Evolutionary conservation across 1,140 invertebrate genomes (phyloP).

Genomic region (Halictus rubicundus): DNA sequence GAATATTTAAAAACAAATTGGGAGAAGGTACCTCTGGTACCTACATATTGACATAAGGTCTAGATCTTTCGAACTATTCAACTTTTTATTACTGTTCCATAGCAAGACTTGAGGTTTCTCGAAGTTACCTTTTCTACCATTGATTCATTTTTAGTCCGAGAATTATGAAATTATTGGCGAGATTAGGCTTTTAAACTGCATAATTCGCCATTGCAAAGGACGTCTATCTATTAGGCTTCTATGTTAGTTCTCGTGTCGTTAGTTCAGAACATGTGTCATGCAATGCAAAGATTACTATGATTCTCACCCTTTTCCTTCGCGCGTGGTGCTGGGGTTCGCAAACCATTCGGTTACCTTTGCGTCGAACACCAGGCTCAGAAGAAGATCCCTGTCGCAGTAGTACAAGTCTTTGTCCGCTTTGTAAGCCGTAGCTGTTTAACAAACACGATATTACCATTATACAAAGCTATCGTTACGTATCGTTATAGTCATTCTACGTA

Average conservation of each 20-base stretch:
- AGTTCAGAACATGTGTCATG: not conserved
- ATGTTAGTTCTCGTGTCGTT: not conserved
- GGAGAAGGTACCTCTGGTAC: too few species aligned
- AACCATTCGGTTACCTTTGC: constrained; percentile 93
- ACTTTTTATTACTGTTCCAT: too few species aligned
- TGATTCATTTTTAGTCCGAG: too few species aligned
- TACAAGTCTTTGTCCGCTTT: constrained; percentile 84
- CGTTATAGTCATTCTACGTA: too few species aligned
- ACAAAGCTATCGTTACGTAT: too few species aligned
- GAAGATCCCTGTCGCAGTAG: constrained; percentile 90
- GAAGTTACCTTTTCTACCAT: too few species aligned
- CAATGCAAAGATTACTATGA: not conserved
- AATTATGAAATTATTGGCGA: too few species aligned
- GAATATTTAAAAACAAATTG: too few species aligned
- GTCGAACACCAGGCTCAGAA: constrained; percentile 92
- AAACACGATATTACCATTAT: not conserved
- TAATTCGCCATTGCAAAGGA: not conserved
- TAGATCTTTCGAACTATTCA: too few species aligned
- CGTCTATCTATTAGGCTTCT: not conserved
- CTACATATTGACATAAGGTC: too few species aligned
- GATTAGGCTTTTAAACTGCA: too few species aligned
- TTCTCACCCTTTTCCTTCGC: constrained; percentile 87
- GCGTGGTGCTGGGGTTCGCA: constrained; percentile 85
- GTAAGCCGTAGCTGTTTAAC: constrained; percentile 78
- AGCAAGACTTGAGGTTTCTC: too few species aligned